Evolutionary conservation across 2,888 invertebrate genomes (phyloP).

Genomic region (Idaea dimidiata): DNA sequence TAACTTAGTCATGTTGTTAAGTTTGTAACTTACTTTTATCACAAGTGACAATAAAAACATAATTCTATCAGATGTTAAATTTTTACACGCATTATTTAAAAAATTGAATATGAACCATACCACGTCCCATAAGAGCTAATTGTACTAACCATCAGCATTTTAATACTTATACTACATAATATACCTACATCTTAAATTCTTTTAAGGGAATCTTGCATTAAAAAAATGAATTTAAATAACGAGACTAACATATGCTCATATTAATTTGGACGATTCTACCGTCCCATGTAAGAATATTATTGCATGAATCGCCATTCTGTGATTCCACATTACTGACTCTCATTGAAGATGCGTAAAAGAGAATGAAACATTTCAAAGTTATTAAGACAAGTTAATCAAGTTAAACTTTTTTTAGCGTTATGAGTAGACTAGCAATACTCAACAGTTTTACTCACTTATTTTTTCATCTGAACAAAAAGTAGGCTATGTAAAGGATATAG

Average conservation of each 20-base stretch:
- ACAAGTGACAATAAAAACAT: background rate
- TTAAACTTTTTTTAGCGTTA: slow-evolving; percentile 17
- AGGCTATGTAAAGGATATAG: too few species aligned
- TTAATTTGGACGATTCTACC: background rate
- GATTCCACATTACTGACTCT: background rate
- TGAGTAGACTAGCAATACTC: slow-evolving; percentile 17
- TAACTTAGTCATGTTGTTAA: slow-evolving; percentile 8
- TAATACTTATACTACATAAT: too few species aligned
- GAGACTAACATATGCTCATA: background rate
- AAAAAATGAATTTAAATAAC: background rate
- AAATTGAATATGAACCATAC: too few species aligned
- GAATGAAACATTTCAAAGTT: slow-evolving; percentile 18
- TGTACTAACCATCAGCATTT: too few species aligned
- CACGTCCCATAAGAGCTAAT: too few species aligned
- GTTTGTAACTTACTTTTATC: background rate
- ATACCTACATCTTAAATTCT: background rate
- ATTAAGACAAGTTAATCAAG: slow-evolving; percentile 16
- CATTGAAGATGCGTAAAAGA: slow-evolving; percentile 7
- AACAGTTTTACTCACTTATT: background rate
- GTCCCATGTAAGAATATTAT: background rate
- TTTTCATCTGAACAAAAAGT: too few species aligned
- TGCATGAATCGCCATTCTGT: background rate
- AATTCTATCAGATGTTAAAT: background rate
- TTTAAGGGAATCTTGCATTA: background rate
- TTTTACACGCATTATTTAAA: too few species aligned